Base-by-base conservation (phyloP, 2,888 invertebrate species). In the Cremastinae sp. region DNA sequence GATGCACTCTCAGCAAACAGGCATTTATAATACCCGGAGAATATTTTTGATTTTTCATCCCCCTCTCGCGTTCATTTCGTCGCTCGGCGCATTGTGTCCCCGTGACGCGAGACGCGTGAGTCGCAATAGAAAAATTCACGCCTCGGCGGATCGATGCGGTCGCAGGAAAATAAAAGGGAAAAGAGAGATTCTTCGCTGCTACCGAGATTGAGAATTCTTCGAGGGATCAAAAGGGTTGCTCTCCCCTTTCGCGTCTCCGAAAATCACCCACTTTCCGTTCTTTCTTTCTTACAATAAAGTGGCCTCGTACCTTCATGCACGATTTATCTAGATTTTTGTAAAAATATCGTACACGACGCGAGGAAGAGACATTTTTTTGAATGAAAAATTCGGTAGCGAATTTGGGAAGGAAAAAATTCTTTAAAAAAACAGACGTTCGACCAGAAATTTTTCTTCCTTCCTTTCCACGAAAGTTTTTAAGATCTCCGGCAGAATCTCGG, bases 121-220 rank as follows among this genome's bases (percentile, higher is more conserved):
- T 36, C 45, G 74, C 75, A 74, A 78, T 77, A 41, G 78, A 77
- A 83, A 80, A 82, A 83, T 83, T 83, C 80, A 83, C 82, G 81
- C 79, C 79, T 80, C 79, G 73, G 74, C 70, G 79, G 72, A 75
- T 81, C 79, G 75, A 78, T 72, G 75, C 49, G 74, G 72, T 58
- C 16, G 53, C 41, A 61, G 56, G 65, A 71, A 69, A 45, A 59
- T 34, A 66, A 74, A 49, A 69, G 75, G 16, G 47, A 65, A 75
- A 75, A 75, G 75, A 77, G 76, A 81, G 71, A 34, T 61, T 75
- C 75, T 66, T 49, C 34, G 16, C 58, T 10, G 62, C 56, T 28
- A 54, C 14, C n/a, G 61, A 34, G 12, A 41, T 28, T 16, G 61
- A 45, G 61, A 47, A 36, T 59, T 69, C 36, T 49, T 64, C 8